Evolutionary conservation across 2,888 invertebrate species (phyloP), one percentile per base, ranked within the genome.

Genomic region (Ceratothoa steindachneri): DNA sequence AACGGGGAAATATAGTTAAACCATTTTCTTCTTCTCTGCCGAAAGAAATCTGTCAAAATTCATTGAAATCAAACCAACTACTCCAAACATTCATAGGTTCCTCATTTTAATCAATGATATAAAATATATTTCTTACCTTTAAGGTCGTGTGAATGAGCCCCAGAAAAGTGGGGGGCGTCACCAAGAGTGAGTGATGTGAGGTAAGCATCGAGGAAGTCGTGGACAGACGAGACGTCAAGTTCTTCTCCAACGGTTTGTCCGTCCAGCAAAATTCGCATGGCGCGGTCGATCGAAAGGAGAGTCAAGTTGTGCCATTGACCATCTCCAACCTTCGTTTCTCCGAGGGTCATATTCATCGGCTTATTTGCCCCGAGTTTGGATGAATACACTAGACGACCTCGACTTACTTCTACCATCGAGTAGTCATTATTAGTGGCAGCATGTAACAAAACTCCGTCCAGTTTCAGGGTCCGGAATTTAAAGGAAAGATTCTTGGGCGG

Each of bases 141-240:
- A 51, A 82, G 80, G 52, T 68, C 77, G 60, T 65, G 76, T 67
- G 71, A 75, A 22, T 75, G 55, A 28, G 51, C n/a, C 24, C 69
- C 65, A 15, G 70, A 68, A 27, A 67, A 71, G 30, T 73, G 74
- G 31, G 89, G 88, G 0, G 89, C 88, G 7, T 93, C 93, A 53
- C 96, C 96, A 53, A 97, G 85, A 1, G 91, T 90, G 71, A 97
- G 85, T 2, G 89, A 87, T 0, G 92, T 92, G 68, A 97, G 85
- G 83, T 95, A 94, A 0, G 96, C 93, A 84, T 95, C 95, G 41
- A 95, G 87, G 83, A 95, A 95, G 83, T 95, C 93, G 83, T 96
- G 96, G 0, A 94, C 91, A 1, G 93, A 91, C 15, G 90, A 91
- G 0, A 91, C 87, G 82, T 95, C 94, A 2, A 95, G 86, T 83